Evolutionary conservation across 2,888 invertebrate genomes (phyloP).

Genomic region (Metallyticus violacea): DNA sequence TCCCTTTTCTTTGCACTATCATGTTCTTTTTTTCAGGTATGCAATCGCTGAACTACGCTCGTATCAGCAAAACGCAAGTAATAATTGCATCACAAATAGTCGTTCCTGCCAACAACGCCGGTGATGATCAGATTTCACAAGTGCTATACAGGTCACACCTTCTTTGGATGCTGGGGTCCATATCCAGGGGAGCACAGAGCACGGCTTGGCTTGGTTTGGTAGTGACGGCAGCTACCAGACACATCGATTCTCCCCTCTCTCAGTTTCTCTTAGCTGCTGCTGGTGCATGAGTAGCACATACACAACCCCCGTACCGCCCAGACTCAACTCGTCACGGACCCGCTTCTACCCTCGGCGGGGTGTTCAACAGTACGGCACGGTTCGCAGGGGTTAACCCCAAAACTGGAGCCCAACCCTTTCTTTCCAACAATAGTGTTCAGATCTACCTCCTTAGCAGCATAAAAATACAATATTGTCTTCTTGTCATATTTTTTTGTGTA

Average conservation of each 20-base stretch:
- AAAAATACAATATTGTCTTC: no score
- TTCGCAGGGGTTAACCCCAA: neutral
- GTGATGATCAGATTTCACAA: neutral
- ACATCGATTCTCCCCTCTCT: conserved; percentile 25
- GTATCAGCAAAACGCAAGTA: neutral
- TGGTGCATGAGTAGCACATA: neutral
- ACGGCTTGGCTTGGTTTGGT: conserved; percentile 14
- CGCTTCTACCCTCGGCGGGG: conserved; percentile 2
- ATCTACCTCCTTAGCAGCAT: no score
- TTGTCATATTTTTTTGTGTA: no score
- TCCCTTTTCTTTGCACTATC: neutral
- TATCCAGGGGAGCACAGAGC: neutral
- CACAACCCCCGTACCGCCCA: neutral
- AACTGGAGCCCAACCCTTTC: neutral
- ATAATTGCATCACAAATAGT: no score
- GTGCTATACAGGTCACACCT: conserved; percentile 1
- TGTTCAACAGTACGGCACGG: conserved; percentile 21
- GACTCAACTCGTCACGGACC: conserved; percentile 11
- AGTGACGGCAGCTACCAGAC: neutral
- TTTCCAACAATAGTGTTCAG: no score
- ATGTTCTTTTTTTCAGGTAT: neutral
- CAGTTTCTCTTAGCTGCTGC: neutral
- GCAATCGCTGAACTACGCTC: no score
- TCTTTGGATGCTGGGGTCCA: conserved; percentile 15
- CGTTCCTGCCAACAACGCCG: neutral